These are phyloP conservation scores for Aegithalos caudatus DNA, from an alignment of 2,113 vertebrate genomes.

Conservation along the genomic window DNA sequence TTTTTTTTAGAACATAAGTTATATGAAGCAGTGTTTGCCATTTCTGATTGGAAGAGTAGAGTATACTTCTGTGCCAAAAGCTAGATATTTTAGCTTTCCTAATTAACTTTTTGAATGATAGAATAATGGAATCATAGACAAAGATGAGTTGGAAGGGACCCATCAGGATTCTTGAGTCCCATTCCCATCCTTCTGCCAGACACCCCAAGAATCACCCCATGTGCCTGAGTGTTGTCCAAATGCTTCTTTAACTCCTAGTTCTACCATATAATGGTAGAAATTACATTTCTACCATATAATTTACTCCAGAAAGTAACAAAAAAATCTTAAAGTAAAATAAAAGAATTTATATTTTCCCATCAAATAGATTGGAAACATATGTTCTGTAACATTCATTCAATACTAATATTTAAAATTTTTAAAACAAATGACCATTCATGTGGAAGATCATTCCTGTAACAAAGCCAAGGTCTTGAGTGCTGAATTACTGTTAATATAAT, in stretches of 20 bases:
- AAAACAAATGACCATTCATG: not conserved
- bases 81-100: not conserved
- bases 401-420: not conserved
- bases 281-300: not conserved
- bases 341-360: not conserved
- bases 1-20: not conserved
- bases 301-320: not conserved
- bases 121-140: rapidly evolving
- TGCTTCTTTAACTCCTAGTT: not conserved
- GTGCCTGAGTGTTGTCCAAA: not conserved
- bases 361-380: not conserved
- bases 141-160: not conserved
- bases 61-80: not conserved
- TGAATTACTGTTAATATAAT: not conserved
- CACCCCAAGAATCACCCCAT: not conserved
- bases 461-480: not conserved
- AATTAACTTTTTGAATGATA: not conserved
- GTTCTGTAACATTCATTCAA: not conserved
- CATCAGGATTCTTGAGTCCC: not conserved
- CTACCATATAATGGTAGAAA: not conserved
- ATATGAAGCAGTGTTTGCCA: not conserved
- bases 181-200: not conserved
- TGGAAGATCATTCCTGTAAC: not conserved
- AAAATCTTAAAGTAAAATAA: not conserved
- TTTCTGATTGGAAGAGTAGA: not conserved